Evolutionary conservation across 2,797 vertebrate species (phyloP), one percentile per base, ranked within the genome.

Genomic region (Geotria australis): DNA sequence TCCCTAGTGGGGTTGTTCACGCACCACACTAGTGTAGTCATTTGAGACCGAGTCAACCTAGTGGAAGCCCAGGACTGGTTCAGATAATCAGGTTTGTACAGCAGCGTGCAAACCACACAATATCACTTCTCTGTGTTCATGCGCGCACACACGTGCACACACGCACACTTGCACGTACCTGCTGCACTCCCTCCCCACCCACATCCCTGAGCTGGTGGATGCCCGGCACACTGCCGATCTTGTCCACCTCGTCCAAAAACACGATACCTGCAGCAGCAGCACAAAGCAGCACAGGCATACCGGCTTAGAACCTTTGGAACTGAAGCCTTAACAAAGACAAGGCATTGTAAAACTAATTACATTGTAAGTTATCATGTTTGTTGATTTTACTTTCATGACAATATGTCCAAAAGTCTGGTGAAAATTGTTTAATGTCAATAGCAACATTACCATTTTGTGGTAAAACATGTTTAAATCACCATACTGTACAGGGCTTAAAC

Each of bases 161-260:
- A 55, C 15, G n/a, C 6, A 53, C 24, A 55, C 46, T 3, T n/a
- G 10, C 7, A 72, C 79, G 68, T 67, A 94, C 91, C 79, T 98
- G 91, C 68, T 98, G 91, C 63, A 98, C 91, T 56, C 91, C 91
- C 69, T 98, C 91, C 72, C 91, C 91, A 62, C 91, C 89, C 15
- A 98, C 89, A 58, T 98, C 91, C 67, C 91, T 76, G 62, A 98
- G 72, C 69, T 98, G 91, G 72, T 98, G 89, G 69, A 98, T 96
- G 60, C 91, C 91, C 61, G 91, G 91, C 63, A 96, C 91, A 1
- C 91, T 96, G 73, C 91, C 89, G 67, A 98, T 98, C 74, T 98
- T 98, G 70, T 98, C 91, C 58, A 98, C 89, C 74, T 98, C 91
- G 60, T 98, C 91, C 79, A 98, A 74, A 67, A 98, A 98, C 68